Evolutionary conservation across 1,140 invertebrate genomes (phyloP).

Genomic region (Ptiloglossa arizonensis): DNA sequence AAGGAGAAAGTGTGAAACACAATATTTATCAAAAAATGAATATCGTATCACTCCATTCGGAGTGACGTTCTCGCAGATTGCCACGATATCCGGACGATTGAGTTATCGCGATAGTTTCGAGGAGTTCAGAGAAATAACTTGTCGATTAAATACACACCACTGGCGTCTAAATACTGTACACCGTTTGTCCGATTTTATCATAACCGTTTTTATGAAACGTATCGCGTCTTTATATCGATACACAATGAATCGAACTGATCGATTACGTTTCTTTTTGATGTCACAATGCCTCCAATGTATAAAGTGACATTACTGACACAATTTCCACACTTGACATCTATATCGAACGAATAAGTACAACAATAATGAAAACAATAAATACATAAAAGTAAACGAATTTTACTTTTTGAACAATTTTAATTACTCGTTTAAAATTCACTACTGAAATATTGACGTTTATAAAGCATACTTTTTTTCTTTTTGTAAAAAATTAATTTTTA

Average conservation of each 20-base stretch:
- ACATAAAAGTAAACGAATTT: too few relatives aligned
- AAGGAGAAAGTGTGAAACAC: background rate
- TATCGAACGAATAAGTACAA: too few relatives aligned
- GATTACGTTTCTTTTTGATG: background rate
- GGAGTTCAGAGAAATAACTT: conserved; percentile 20
- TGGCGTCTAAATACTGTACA: conserved; percentile 17
- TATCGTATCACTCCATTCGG: background rate
- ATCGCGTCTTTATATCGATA: conserved; percentile 15
- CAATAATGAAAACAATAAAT: background rate
- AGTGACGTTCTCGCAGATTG: background rate
- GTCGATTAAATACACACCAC: conserved; percentile 9
- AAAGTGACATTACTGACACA: background rate
- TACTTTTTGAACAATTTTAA: too few relatives aligned
- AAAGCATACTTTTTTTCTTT: too few relatives aligned
- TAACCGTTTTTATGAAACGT: conserved; percentile 10
- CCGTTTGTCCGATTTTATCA: background rate
- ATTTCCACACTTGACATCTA: too few relatives aligned
- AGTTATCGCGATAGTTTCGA: conserved; percentile 22
- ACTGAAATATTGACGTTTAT: too few relatives aligned
- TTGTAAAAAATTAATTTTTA: too few relatives aligned
- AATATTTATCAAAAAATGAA: conserved; percentile 17
- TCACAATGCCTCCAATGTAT: background rate
- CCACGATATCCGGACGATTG: conserved; percentile 16
- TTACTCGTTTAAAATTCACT: too few relatives aligned
- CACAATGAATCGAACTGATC: background rate